phyloP scores from a whole-genome alignment of 2,113 vertebrate species.

The Chionodraco myersi region DNA sequence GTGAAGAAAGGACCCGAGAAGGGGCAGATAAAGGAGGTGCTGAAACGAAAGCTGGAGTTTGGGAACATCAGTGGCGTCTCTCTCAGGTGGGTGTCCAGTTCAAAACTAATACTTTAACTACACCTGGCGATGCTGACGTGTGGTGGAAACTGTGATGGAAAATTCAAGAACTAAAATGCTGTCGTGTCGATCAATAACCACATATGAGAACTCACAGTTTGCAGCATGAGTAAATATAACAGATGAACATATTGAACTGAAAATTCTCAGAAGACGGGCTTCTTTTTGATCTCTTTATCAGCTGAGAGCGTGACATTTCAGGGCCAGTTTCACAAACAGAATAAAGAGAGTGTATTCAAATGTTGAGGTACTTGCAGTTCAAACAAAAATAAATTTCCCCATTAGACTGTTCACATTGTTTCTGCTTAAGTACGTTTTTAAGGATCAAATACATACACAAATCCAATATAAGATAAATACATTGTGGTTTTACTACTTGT shows the following conservation, averaged over 20 bases:
- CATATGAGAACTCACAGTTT: background rate
- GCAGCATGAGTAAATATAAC: background rate
- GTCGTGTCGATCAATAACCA: background rate
- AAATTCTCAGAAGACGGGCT: background rate
- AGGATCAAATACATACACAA: no score
- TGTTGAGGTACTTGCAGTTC: background rate
- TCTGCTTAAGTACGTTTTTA: no score
- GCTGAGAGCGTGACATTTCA: background rate
- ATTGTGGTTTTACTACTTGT: no score
- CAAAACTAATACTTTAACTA: background rate
- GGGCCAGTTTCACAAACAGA: background rate
- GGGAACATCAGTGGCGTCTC: conserved; percentile 86
- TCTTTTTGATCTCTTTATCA: background rate
- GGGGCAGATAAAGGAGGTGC: conserved; percentile 93
- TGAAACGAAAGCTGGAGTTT: conserved; percentile 95
- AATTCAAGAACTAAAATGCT: background rate
- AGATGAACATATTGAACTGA: background rate
- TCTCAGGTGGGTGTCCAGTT: conserved; percentile 64
- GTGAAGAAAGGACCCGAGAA: conserved; percentile 97
- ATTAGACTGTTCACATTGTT: no score
- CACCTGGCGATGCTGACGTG: background rate
- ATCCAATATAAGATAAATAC: no score
- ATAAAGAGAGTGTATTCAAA: no score
- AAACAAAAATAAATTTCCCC: no score
- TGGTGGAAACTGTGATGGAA: background rate